Base-by-base conservation (phyloP, 2,113 vertebrate genomes). In the Lophura nycthemera region DNA sequence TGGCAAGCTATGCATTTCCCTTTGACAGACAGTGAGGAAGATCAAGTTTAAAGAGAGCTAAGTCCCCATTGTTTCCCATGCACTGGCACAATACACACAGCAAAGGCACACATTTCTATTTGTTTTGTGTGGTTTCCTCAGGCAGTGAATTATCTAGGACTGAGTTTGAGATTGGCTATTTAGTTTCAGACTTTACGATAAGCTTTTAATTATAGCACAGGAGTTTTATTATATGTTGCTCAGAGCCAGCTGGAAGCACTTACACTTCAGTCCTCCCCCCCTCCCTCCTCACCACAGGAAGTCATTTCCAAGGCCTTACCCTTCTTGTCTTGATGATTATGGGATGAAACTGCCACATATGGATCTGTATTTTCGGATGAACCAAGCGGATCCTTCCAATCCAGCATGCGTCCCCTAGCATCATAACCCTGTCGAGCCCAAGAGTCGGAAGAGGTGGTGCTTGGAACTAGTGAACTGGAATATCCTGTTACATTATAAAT, bases 281-380 rank as follows among this genome's bases (percentile, higher is more conserved):
- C 95, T 50, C 95, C 94, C 97, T 95, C 92, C 84, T 94, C 93
- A 95, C 59, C 77, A 92, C 87, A 98, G 97, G 97, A 97, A 52
- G 74, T 96, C 93, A 95, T 98, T 99, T 99, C 99, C 99, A 99
- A 99, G 99, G 99, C 98, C 99, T 99, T 99, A 99, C 99, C 99
- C 98, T 99, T 99, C 97, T 98, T 98, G 98, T 99, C 98, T 89
- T 98, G 99, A 97, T 99, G 99, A 97, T 98, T 99, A 98, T 99
- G 98, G 97, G 99, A 99, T 97, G 99, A 98, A 96, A 99, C 98
- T 75, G 99, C 98, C 97, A 99, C 98, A 97, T 99, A 98, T 95
- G 99, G 98, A 96, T 99, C 99, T 97, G 98, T 98, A 98, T 98
- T 99, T 98, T 98, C 99, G 90, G 98, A 98, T 97, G 98, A 98